phyloP scores from a whole-genome alignment of 1,140 invertebrate genomes.

The Sinella curviseta region DNA sequence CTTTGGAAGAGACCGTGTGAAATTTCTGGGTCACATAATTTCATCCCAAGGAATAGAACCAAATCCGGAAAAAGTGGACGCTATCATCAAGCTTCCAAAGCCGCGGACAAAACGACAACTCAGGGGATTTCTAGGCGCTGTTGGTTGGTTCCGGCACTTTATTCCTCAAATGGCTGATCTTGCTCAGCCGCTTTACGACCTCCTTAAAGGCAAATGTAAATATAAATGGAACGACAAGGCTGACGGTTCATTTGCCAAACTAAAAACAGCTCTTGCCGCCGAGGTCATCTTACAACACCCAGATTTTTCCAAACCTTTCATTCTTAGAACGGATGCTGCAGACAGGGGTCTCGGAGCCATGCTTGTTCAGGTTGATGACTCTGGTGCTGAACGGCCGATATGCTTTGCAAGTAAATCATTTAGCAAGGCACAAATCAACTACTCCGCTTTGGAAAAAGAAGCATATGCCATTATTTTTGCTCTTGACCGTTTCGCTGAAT shows the following conservation, averaged over 20 bases:
- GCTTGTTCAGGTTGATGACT: constrained; percentile 53
- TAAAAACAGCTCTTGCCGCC: constrained; percentile 22
- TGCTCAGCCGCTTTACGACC: constrained; percentile 48
- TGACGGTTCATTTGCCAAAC: background rate
- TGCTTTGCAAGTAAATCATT: constrained; percentile 48
- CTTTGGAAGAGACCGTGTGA: background rate
- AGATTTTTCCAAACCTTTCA: constrained; percentile 52
- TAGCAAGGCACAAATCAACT: constrained; percentile 54
- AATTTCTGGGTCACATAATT: background rate
- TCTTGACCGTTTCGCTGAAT: constrained; percentile 54
- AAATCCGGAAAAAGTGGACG: background rate
- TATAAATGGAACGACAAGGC: constrained; percentile 30
- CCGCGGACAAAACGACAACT: constrained; percentile 47
- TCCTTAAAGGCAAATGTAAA: constrained; percentile 30
- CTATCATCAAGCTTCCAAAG: background rate
- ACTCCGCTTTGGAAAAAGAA: constrained; percentile 57
- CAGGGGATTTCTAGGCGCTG: constrained; percentile 51
- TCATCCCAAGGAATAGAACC: background rate
- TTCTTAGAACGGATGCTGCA: constrained; percentile 57
- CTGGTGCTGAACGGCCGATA: constrained; percentile 47
- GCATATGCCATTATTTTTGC: constrained; percentile 55
- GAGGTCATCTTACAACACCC: constrained; percentile 33
- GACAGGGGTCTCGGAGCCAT: constrained; percentile 55
- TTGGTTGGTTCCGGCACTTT: constrained; percentile 53
- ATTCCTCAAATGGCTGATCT: constrained; percentile 49